These are phyloP conservation scores for Gadopsis bispinosus DNA, from an alignment of 2,797 vertebrate genomes.

Conservation along the genomic window DNA sequence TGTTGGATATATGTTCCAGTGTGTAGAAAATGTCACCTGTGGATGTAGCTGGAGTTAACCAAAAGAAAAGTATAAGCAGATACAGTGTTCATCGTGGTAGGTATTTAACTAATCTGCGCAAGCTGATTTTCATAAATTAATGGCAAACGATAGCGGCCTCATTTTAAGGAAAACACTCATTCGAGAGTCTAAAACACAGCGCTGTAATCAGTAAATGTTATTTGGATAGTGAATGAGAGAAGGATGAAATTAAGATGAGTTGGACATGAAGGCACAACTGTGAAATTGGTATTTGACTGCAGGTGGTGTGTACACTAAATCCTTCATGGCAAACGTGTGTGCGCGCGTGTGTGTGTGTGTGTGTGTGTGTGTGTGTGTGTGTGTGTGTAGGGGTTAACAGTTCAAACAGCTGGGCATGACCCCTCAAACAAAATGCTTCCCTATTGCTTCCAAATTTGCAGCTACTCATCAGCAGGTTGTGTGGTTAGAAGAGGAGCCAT, in stretches of 20 bases:
- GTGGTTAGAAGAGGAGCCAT: not conserved
- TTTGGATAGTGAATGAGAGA: not conserved
- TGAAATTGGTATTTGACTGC: conserved; percentile 42
- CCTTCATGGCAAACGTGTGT: not conserved
- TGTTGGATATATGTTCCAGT: not conserved
- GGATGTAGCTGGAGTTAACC: not conserved
- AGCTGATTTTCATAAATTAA: not conserved
- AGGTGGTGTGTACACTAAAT: conserved; percentile 54
- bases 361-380: not conserved
- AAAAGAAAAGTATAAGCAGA: not conserved
- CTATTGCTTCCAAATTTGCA: not conserved
- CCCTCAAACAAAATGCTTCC: not conserved
- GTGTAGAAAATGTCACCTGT: not conserved
- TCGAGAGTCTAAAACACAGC: not conserved
- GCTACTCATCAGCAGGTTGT: not conserved
- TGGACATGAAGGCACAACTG: conserved; percentile 11
- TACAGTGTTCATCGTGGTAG: not conserved
- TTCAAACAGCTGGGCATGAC: not conserved
- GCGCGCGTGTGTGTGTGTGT: not conserved
- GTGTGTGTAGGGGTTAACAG: conserved; percentile 1
- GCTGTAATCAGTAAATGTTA: not conserved
- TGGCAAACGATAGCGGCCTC: not conserved
- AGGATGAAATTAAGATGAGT: not conserved
- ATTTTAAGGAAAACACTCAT: not conserved
- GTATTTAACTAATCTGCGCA: not conserved